Conservation (phyloP, 2,113 vertebrate genomes). For the Leuciscus idus region DNA sequence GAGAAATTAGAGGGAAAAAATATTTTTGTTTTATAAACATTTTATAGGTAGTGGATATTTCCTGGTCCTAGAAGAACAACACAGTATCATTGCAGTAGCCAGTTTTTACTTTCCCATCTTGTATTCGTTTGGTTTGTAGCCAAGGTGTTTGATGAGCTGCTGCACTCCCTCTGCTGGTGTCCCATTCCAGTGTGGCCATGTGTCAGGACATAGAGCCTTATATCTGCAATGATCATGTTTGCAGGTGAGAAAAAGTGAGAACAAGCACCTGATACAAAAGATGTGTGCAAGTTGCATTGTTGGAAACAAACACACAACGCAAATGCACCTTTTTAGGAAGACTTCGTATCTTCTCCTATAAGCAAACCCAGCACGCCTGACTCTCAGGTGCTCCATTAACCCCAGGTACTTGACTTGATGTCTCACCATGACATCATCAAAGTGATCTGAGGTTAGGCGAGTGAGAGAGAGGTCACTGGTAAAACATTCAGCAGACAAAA, state of each 20-base stretch:
- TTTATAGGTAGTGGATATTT: too few relatives aligned
- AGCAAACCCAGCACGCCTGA: conserved; percentile 89
- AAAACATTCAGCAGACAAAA: conserved; percentile 51
- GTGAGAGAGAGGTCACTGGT: conserved; percentile 38
- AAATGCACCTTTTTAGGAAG: conserved; percentile 86
- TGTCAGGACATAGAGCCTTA: conserved; percentile 91
- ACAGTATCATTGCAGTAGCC: conserved; percentile 48
- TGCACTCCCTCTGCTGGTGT: conserved; percentile 87
- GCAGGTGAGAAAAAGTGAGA: neutral
- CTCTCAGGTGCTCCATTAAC: conserved; percentile 93
- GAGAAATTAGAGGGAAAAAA: conserved; percentile 50
- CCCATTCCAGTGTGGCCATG: conserved; percentile 93
- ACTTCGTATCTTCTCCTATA: conserved; percentile 89
- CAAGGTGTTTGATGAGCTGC: conserved; percentile 85
- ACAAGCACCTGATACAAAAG: too few relatives aligned
- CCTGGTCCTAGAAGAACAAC: neutral
- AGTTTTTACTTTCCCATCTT: conserved; percentile 86
- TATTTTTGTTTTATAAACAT: neutral
- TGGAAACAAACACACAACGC: neutral
- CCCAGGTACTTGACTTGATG: conserved; percentile 97
- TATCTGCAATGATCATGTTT: conserved; percentile 76
- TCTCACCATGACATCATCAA: conserved; percentile 87
- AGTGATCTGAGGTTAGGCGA: conserved; percentile 75
- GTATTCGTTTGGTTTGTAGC: conserved; percentile 91
- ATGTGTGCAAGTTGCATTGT: too few relatives aligned